These are phyloP conservation scores for Leptodactylus fuscus DNA, from an alignment of 2,113 vertebrate genomes.

Conservation along the genomic window DNA sequence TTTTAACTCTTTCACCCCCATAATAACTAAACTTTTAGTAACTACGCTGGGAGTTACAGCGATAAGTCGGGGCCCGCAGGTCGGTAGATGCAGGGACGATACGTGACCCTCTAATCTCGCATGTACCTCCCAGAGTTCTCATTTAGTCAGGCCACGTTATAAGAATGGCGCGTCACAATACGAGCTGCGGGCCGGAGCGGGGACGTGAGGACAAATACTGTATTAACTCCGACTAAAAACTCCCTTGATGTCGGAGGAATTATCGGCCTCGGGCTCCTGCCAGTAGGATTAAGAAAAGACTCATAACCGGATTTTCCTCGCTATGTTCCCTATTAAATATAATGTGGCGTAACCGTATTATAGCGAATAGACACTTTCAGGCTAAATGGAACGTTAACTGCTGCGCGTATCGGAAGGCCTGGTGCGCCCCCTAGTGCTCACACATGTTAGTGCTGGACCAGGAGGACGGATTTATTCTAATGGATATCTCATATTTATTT, in stretches of 20 bases:
- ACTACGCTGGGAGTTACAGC: no score
- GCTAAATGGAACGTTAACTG: background rate
- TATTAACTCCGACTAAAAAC: constrained; percentile 15
- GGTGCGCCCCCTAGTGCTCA: background rate
- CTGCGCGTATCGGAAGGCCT: background rate
- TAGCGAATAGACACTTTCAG: constrained; percentile 9
- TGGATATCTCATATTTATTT: no score
- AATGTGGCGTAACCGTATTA: constrained; percentile 40
- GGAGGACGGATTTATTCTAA: no score
- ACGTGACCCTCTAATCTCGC: background rate
- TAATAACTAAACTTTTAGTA: background rate
- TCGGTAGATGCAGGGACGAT: background rate
- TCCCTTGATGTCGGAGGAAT: constrained; percentile 47
- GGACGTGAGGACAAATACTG: background rate
- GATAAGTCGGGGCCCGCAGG: background rate
- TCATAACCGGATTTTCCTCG: constrained; percentile 37
- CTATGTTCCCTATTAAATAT: constrained; percentile 51
- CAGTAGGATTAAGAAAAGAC: constrained; percentile 50
- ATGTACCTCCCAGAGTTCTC: background rate
- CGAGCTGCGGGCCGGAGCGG: background rate
- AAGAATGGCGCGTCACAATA: background rate
- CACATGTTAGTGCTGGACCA: no score
- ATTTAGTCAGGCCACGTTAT: constrained; percentile 2
- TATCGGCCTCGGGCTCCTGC: constrained; percentile 27
- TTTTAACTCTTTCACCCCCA: background rate